phyloP scores from a whole-genome alignment of 2,113 vertebrate genomes.

The Neodontobutis hainanensis region DNA sequence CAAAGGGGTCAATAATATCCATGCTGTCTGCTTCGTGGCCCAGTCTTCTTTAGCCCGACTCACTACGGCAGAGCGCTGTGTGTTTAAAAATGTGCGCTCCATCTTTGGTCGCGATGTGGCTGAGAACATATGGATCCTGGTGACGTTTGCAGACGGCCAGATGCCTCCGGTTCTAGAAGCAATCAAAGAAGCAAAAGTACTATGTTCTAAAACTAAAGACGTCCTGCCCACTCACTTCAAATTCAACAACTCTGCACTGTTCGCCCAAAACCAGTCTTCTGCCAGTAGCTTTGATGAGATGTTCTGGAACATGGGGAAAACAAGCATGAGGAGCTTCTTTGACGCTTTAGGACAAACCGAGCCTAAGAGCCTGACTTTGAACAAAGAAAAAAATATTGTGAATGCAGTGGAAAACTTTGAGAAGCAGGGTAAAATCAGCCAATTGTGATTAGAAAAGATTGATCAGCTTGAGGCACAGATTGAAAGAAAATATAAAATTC shows the following conservation, averaged over 20 bases:
- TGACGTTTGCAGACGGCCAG: slow-evolving; percentile 60
- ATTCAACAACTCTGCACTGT: slow-evolving; percentile 65
- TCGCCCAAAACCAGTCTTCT: slow-evolving; percentile 26
- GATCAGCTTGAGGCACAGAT: too few relatives aligned
- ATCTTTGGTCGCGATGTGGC: slow-evolving; percentile 58
- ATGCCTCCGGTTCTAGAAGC: slow-evolving; percentile 48
- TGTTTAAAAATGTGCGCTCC: slow-evolving; percentile 49
- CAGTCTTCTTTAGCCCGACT: neutral
- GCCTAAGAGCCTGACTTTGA: slow-evolving; percentile 16
- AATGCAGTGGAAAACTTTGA: too few relatives aligned
- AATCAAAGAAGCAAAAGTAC: slow-evolving; percentile 31
- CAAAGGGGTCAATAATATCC: neutral
- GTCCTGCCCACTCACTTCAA: slow-evolving; percentile 54
- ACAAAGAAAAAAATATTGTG: neutral
- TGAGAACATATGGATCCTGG: slow-evolving; percentile 56
- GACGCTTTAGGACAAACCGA: neutral
- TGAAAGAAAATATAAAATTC: too few relatives aligned
- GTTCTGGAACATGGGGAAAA: slow-evolving; percentile 47
- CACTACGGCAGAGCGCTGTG: neutral
- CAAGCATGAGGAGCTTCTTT: slow-evolving; percentile 48
- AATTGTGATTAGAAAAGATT: too few relatives aligned
- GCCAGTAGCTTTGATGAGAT: slow-evolving; percentile 29
- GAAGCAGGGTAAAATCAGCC: too few relatives aligned
- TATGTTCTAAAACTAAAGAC: slow-evolving; percentile 40
- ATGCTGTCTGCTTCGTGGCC: neutral